Evolutionary conservation across 1,140 invertebrate species (phyloP).

Genomic region (Stegodyphus dumicola): DNA sequence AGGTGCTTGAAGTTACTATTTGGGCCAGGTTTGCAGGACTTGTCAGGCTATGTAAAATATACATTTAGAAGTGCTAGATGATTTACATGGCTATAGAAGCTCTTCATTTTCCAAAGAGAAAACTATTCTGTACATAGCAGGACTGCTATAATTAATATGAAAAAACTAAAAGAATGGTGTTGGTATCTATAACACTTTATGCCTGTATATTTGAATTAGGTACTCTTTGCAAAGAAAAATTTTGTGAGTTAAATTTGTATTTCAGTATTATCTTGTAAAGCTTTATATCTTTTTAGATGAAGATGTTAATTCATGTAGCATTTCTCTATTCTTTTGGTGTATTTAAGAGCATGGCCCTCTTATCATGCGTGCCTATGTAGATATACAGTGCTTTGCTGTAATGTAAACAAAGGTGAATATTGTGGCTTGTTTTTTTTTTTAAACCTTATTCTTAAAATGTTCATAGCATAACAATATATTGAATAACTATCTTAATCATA

Average conservation of each 20-base stretch:
- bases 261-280: constrained; percentile 59
- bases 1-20: constrained; percentile 20
- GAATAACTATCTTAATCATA: too few relatives aligned
- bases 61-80: constrained; percentile 41
- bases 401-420: neutral
- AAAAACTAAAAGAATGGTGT: constrained; percentile 26
- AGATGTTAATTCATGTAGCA: constrained; percentile 27
- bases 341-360: constrained; percentile 47
- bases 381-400: constrained; percentile 40
- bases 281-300: constrained; percentile 23
- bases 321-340: constrained; percentile 52
- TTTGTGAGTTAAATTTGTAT: constrained; percentile 53
- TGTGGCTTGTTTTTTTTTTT: neutral
- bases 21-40: constrained; percentile 53
- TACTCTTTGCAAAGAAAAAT: constrained; percentile 48
- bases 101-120: constrained; percentile 32
- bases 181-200: neutral
- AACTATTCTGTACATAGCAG: too few relatives aligned
- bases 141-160: too few relatives aligned
- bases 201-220: constrained; percentile 22
- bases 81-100: constrained; percentile 7
- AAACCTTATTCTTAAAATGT: too few relatives aligned
- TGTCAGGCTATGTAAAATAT: constrained; percentile 49
- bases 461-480: too few relatives aligned
- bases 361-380: constrained; percentile 51